Conservation (phyloP, 2,113 vertebrate species). For the Paramormyrops kingsleyae region DNA sequence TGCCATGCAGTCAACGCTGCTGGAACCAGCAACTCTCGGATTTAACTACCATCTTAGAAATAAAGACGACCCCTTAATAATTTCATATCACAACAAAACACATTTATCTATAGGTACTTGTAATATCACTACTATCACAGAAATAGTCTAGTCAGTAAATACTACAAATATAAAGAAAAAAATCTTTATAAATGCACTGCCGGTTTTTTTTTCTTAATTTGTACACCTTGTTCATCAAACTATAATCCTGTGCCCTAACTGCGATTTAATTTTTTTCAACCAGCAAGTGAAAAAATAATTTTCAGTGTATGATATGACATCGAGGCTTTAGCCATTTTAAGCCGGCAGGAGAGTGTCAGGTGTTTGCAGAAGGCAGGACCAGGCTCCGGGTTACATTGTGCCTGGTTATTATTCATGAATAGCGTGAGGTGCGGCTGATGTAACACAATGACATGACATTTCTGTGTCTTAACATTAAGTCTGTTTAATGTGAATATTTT, state of each 20-base stretch:
- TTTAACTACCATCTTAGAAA: not conserved
- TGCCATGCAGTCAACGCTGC: not conserved
- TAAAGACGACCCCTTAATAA: not conserved
- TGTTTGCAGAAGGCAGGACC: not conserved
- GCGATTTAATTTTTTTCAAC: not conserved
- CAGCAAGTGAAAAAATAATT: not conserved
- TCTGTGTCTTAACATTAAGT: not conserved
- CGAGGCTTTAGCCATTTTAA: not conserved
- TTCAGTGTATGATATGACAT: not conserved
- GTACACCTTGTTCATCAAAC: not conserved
- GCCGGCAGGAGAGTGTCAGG: not conserved
- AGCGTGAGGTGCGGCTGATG: not conserved
- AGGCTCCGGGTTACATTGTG: not conserved
- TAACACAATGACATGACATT: not conserved
- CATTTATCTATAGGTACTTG: not conserved
- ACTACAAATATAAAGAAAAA: not conserved
- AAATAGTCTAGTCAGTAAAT: not conserved
- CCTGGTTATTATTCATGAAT: not conserved
- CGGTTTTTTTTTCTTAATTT: not conserved
- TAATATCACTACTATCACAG: not conserved
- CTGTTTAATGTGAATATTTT: not conserved
- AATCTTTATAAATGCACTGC: not conserved
- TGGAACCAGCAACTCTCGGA: not conserved
- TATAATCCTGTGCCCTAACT: not conserved
- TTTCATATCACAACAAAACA: not conserved